phyloP scores from a whole-genome alignment of 1,140 invertebrate species.

The Elysia chlorotica region DNA sequence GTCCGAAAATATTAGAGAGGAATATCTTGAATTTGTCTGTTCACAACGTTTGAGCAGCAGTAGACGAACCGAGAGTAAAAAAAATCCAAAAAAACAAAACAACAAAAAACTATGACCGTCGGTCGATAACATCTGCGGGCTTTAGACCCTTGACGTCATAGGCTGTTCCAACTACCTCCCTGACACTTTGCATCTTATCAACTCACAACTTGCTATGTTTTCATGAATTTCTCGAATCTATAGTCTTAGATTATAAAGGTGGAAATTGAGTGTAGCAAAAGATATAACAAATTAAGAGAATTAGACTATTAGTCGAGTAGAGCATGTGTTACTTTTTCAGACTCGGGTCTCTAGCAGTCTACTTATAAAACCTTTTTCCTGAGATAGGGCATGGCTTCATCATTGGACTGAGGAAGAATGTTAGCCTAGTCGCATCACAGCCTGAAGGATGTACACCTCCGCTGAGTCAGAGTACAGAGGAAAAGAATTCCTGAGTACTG shows the following conservation, averaged over 20 bases:
- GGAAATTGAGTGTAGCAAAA: neutral
- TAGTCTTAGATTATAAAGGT: too few relatives aligned
- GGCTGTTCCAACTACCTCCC: neutral
- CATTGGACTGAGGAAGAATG: constrained; percentile 37
- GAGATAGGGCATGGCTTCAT: constrained; percentile 11
- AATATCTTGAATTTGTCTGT: neutral
- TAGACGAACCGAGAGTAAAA: neutral
- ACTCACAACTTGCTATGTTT: neutral
- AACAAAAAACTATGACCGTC: neutral
- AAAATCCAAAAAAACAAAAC: neutral
- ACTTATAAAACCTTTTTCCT: constrained; percentile 11
- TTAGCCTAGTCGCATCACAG: constrained; percentile 54
- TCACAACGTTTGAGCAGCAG: neutral
- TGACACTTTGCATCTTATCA: neutral
- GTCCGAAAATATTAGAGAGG: neutral
- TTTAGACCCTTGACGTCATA: constrained; percentile 4
- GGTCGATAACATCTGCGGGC: constrained; percentile 23
- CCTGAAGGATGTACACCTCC: constrained; percentile 43
- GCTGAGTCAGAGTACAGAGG: constrained; percentile 46
- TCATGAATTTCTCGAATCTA: too few relatives aligned
- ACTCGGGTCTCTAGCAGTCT: neutral
- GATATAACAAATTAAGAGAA: neutral
- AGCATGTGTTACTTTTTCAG: neutral
- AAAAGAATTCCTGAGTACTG: constrained; percentile 50
- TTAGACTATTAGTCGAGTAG: neutral